Base-by-base conservation (phyloP, 1,140 invertebrate genomes). In the Cyphomyrmex costatus region DNA sequence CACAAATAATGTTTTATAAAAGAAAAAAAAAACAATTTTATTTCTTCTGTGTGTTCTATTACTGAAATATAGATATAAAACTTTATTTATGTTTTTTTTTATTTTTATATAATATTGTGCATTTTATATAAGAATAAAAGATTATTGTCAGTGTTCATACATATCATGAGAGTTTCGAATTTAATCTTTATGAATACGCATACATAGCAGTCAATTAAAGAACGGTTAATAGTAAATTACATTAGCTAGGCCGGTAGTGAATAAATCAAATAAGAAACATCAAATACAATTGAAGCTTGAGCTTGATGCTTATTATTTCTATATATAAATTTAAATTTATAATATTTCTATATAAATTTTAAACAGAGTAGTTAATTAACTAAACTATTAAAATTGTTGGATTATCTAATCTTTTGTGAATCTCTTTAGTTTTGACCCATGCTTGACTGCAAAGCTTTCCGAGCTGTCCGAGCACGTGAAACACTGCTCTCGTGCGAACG, bases 401-500 rank as follows among this genome's bases (percentile, higher is more conserved):
- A 30, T 56, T 46, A n/a, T 46, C n/a, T 33, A 65, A 65, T 65
- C 24, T 79, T 66, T 19, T 27, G n/a, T 30, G 42, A 66, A 12
- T 30, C 27, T 30, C 27, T 53, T 42, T 30, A 66, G 8, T n/a
- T 49, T 65, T 24, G 42, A 49, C 27, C 21, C 42, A 7, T 1
- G 19, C 60, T 6, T 21, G 71, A 49, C 33, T 2, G 12, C 27
- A 30, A 30, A 30, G n/a, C 14, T 53, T 14, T 16, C 19, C 76
- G 7, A 10, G 30, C 16, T 61, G 36, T 61, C 56, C 60, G 76
- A 51, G 6, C 14, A 12, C 30, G 19, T 8, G 14, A 49, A 19
- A 51, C 51, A 79, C 46, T 53, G 61, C 76, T 66, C 42, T 65
- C 77, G 12, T 51, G 77, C 42, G 61, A 51, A 46, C 30, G 61